Percentiles rank a stretch among this genome's conserved stretches.
Evolutionary conservation across 2,113 vertebrate genomes (phyloP).

Genomic region (Proterorhinus semilunaris): DNA sequence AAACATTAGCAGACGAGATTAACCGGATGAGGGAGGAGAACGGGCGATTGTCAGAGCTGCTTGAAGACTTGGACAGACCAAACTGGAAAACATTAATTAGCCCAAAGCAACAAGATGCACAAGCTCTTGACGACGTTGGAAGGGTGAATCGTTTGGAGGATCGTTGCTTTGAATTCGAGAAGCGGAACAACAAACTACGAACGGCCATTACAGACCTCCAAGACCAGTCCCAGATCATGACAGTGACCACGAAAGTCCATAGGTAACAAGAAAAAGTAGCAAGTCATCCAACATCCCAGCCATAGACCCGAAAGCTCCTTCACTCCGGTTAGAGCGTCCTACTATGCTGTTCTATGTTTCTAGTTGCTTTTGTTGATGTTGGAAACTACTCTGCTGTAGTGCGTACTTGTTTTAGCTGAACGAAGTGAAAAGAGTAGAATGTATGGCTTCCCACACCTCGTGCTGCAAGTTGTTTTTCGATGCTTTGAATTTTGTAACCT

Average conservation of each 20-base stretch:
- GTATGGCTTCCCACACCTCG: background rate
- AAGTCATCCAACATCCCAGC: slow-evolving; percentile 23
- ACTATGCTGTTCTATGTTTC: background rate
- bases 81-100: slow-evolving; percentile 6
- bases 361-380: slow-evolving; percentile 14
- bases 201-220: slow-evolving; percentile 72
- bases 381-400: slow-evolving; percentile 11
- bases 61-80: slow-evolving; percentile 42
- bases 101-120: slow-evolving; percentile 34
- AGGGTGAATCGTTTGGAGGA: slow-evolving; percentile 43
- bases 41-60: slow-evolving; percentile 26
- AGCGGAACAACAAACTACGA: slow-evolving; percentile 68
- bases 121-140: slow-evolving; percentile 49
- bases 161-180: slow-evolving; percentile 46
- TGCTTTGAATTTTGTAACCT: background rate
- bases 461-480: background rate
- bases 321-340: background rate
- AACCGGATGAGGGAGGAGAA: slow-evolving; percentile 52
- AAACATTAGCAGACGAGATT: slow-evolving; percentile 47
- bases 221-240: slow-evolving; percentile 74
- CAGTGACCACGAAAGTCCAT: slow-evolving; percentile 77
- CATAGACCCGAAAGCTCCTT: background rate
- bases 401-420: background rate
- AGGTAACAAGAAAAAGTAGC: slow-evolving; percentile 81
- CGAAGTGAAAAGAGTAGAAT: too few relatives aligned